These are phyloP conservation scores for Pachypsylla venusta DNA, from an alignment of 1,140 invertebrate genomes.

Conservation along the genomic window DNA sequence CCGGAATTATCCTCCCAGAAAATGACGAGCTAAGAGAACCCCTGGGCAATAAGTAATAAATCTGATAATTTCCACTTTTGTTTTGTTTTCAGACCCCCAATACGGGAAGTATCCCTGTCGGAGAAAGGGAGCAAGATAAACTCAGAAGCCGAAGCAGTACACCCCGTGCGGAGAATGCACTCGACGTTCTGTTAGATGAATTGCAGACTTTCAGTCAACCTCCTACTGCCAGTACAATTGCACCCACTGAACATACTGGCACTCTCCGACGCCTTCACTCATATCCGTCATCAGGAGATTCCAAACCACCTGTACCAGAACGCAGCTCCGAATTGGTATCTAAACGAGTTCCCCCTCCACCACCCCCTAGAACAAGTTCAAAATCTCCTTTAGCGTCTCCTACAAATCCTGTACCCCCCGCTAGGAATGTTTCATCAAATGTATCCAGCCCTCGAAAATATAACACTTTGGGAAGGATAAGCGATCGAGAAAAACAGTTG, in stretches of 20 bases:
- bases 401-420: conserved; percentile 32
- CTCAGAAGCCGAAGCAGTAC: conserved; percentile 37
- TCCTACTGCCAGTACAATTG: conserved; percentile 22
- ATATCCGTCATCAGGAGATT: conserved; percentile 40
- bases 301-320: conserved; percentile 60
- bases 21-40: too few relatives aligned
- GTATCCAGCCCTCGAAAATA: conserved; percentile 26
- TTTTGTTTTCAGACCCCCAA: conserved; percentile 35
- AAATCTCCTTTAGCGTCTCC: conserved; percentile 66
- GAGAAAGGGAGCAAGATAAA: conserved; percentile 19
- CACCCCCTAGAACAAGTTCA: conserved; percentile 65
- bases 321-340: conserved; percentile 48
- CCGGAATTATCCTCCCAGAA: too few relatives aligned
- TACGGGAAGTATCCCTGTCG: conserved; percentile 42
- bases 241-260: conserved; percentile 24
- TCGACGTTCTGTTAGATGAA: conserved; percentile 88
- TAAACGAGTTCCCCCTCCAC: conserved; percentile 67
- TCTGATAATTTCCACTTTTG: too few relatives aligned
- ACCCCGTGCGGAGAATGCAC: conserved; percentile 74
- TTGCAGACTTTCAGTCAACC: conserved; percentile 69
- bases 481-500: background rate
- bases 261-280: conserved; percentile 52
- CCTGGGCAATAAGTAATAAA: too few relatives aligned
- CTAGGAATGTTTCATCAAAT: conserved; percentile 26
- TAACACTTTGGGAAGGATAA: conserved; percentile 22